A percentile compares a stretch with the other conserved stretches of the same genome.
Evolutionary conservation across 2,797 vertebrate genomes (phyloP).

Genomic region (Pseudochirops cupreus): DNA sequence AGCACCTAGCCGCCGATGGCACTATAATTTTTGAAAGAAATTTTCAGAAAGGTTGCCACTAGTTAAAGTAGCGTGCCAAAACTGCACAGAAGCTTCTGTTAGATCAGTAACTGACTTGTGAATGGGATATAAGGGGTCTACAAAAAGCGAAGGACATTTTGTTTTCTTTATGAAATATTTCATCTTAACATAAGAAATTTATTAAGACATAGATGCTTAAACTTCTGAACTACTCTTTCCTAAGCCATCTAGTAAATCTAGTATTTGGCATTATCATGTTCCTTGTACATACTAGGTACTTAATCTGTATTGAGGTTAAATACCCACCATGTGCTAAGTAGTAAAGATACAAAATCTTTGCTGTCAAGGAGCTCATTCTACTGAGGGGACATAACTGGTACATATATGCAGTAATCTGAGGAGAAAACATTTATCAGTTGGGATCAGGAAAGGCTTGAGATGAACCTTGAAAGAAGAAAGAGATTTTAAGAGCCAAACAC

Average conservation of each 20-base stretch:
- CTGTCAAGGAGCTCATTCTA: neutral
- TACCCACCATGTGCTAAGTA: neutral
- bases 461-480: neutral
- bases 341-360: neutral
- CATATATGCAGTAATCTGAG: neutral
- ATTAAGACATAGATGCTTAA: neutral
- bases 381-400: neutral
- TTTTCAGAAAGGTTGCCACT: neutral
- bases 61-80: neutral
- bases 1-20: no score
- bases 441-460: neutral
- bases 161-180: neutral
- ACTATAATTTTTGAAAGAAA: neutral
- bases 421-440: neutral
- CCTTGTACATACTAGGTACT: neutral
- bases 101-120: neutral
- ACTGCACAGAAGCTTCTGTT: neutral
- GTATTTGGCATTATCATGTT: neutral
- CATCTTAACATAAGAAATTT: neutral
- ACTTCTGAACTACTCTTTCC: neutral
- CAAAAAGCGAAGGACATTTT: neutral
- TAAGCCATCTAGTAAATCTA: neutral
- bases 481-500: neutral
- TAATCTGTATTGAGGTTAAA: neutral
- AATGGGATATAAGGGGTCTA: neutral